Percentiles rank a stretch among this genome's conserved stretches.
Evolutionary conservation across 2,888 invertebrate genomes (phyloP).

Genomic region (Trissolcus japonicus): DNA sequence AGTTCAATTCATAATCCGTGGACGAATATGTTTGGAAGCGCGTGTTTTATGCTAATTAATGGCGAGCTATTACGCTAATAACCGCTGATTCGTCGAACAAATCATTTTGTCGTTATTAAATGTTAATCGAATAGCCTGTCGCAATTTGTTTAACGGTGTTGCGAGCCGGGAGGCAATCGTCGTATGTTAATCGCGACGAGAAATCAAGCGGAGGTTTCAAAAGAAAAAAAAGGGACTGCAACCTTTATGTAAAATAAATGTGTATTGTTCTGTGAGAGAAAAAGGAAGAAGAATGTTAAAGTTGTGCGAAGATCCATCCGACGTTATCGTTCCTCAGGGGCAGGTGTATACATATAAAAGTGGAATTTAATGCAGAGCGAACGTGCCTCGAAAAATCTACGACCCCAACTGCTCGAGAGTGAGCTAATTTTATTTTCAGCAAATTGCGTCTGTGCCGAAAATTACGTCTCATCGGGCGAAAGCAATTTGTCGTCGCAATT

Average conservation of each 20-base stretch:
- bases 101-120: too few relatives aligned
- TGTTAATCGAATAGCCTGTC: too few relatives aligned
- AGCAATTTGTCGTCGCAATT: conserved; percentile 19
- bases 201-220: too few relatives aligned
- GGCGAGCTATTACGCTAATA: conserved; percentile 14
- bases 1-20: conserved; percentile 9
- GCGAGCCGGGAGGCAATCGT: too few relatives aligned
- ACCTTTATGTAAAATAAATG: conserved; percentile 37
- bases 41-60: conserved; percentile 11
- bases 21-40: conserved; percentile 20
- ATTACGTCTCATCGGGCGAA: conserved; percentile 15
- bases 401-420: conserved; percentile 1
- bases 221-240: too few relatives aligned
- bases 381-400: conserved; percentile 31
- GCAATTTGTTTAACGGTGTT: too few relatives aligned
- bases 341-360: conserved; percentile 35
- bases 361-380: conserved; percentile 40
- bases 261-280: conserved; percentile 24
- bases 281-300: conserved; percentile 17
- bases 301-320: conserved; percentile 45
- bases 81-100: too few relatives aligned
- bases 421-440: conserved; percentile 33
- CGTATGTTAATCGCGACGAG: too few relatives aligned
- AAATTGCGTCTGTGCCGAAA: conserved; percentile 35
- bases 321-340: conserved; percentile 46